Evolutionary conservation across 2,113 vertebrate genomes (phyloP).

Genomic region (Oreochromis niloticus): DNA sequence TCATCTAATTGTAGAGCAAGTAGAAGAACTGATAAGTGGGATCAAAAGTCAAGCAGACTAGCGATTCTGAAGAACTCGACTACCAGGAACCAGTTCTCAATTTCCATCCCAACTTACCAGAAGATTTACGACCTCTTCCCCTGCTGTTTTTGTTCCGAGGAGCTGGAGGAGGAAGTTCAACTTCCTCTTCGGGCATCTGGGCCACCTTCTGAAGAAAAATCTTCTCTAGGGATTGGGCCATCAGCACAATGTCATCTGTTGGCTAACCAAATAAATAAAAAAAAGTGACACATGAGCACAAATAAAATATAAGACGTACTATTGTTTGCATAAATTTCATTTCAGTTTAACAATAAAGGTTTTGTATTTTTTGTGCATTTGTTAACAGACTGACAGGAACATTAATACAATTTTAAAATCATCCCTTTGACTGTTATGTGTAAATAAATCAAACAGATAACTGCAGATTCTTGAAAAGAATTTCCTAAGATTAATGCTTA

Average conservation of each 20-base stretch:
- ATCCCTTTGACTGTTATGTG: not conserved
- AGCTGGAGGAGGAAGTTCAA: constrained; percentile 81
- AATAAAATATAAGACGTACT: not conserved
- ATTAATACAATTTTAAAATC: not conserved
- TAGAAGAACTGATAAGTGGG: not conserved
- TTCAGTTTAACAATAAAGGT: not conserved
- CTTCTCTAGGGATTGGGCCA: constrained; percentile 94
- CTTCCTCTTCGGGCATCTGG: constrained; percentile 88
- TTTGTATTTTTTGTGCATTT: not conserved
- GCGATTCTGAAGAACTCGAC: accelerated
- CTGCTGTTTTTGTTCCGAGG: constrained; percentile 80
- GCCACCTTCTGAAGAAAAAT: constrained; percentile 92
- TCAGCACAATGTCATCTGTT: constrained; percentile 90
- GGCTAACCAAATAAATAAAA: constrained; percentile 63
- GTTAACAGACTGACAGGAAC: not conserved
- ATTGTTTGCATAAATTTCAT: not conserved
- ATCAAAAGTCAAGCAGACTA: not conserved
- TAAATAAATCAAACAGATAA: not conserved
- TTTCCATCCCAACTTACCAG: constrained; percentile 43
- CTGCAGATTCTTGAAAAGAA: not conserved
- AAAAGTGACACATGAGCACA: not conserved
- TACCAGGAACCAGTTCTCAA: accelerated
- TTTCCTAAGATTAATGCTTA: not conserved
- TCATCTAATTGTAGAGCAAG: not conserved
- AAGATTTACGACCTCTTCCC: constrained; percentile 79